Evolutionary conservation across 2,888 invertebrate species (phyloP).

Genomic region (Clepsis dumicolana): DNA sequence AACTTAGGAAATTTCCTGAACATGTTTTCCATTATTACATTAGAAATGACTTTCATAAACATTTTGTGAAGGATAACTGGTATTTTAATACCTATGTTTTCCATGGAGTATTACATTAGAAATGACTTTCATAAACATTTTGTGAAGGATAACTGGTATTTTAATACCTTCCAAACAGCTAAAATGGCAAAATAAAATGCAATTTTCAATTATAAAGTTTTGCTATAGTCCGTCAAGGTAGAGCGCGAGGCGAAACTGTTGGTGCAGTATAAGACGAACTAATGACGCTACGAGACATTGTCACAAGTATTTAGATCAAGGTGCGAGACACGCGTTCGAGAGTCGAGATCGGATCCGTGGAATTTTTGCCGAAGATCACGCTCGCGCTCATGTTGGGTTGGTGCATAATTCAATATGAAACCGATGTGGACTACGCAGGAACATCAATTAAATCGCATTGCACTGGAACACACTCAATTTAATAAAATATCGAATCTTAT

Average conservation of each 20-base stretch:
- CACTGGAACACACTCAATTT: neutral
- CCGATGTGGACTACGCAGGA: slow-evolving; percentile 62
- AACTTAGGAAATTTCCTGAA: too few relatives aligned
- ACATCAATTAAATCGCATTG: slow-evolving; percentile 49
- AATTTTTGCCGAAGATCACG: slow-evolving; percentile 81
- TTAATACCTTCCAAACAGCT: slow-evolving; percentile 13
- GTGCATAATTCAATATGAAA: slow-evolving; percentile 72
- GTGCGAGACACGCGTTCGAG: slow-evolving; percentile 83
- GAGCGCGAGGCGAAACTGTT: slow-evolving; percentile 49
- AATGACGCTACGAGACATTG: slow-evolving; percentile 78
- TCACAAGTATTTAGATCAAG: slow-evolving; percentile 86
- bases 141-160: slow-evolving; percentile 22
- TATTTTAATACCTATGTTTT: slow-evolving; percentile 18
- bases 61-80: slow-evolving; percentile 19
- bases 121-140: slow-evolving; percentile 14
- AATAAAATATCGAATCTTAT: neutral
- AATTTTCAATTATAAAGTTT: slow-evolving; percentile 32
- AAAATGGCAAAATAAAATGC: slow-evolving; percentile 29
- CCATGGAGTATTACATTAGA: neutral
- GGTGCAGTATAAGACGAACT: slow-evolving; percentile 68
- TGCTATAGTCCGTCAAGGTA: slow-evolving; percentile 43
- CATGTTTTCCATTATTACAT: neutral
- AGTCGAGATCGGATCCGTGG: slow-evolving; percentile 79
- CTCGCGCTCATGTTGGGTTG: slow-evolving; percentile 63
- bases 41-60: slow-evolving; percentile 5